Evolutionary conservation across 2,888 invertebrate species (phyloP).

Genomic region (Oscheius onirici): DNA sequence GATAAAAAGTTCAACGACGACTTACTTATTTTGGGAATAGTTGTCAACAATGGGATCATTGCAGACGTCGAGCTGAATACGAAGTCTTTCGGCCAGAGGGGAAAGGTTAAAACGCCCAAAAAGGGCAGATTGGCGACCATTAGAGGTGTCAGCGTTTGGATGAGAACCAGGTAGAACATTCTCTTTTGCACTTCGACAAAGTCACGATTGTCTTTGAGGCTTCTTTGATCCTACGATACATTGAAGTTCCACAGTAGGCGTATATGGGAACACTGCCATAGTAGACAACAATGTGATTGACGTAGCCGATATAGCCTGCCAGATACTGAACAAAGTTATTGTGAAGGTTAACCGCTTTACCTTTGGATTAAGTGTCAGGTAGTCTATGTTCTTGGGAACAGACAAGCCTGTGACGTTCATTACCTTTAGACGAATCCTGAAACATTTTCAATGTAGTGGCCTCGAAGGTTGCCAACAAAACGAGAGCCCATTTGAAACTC

Average conservation of each 20-base stretch:
- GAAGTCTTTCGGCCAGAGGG: not conserved
- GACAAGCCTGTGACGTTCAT: not conserved
- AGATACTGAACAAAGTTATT: no score
- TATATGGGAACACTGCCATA: not conserved
- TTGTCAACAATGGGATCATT: not conserved
- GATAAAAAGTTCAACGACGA: not conserved
- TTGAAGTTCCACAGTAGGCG: not conserved
- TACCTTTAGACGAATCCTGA: not conserved
- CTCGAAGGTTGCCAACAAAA: not conserved
- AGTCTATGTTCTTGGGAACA: not conserved
- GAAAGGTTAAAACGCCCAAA: not conserved
- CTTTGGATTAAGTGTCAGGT: not conserved
- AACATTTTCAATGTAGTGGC: not conserved
- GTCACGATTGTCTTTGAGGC: not conserved
- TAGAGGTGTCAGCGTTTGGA: not conserved
- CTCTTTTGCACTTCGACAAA: not conserved
- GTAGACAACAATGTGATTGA: not conserved
- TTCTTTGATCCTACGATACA: not conserved
- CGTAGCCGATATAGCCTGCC: not conserved
- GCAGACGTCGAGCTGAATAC: not conserved
- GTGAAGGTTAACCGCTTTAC: not conserved
- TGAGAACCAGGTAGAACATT: slow-evolving; percentile 1
- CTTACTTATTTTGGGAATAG: not conserved
- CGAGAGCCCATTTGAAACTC: not conserved
- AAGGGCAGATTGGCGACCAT: not conserved